Percentiles rank a stretch among this genome's conserved stretches.
phyloP scores from a whole-genome alignment of 1,140 invertebrate species.

The Macrobrachium rosenbergii region DNA sequence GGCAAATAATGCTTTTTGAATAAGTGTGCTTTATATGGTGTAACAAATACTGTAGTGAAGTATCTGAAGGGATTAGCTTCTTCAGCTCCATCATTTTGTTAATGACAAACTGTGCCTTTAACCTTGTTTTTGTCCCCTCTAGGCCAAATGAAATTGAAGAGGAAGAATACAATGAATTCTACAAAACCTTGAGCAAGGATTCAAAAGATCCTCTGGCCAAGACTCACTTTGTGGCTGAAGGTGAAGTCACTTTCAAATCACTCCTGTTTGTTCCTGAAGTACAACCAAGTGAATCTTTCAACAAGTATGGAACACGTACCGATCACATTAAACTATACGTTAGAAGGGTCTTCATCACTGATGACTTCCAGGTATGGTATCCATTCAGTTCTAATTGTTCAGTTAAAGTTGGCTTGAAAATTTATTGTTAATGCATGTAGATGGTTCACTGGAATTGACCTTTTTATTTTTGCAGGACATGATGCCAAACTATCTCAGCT shows the following conservation, averaged over 20 bases:
- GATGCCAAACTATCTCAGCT: constrained; percentile 98
- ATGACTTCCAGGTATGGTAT: constrained; percentile 86
- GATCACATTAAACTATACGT: constrained; percentile 98
- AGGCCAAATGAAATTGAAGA: constrained; percentile 86
- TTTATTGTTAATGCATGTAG: neutral
- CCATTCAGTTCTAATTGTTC: neutral
- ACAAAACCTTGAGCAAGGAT: constrained; percentile 94
- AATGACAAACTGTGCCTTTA: neutral
- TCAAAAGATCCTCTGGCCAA: constrained; percentile 86
- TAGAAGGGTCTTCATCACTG: constrained; percentile 97
- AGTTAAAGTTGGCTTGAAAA: neutral
- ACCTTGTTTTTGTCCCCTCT: constrained; percentile 45
- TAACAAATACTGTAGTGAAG: too few species aligned
- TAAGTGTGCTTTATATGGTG: too few species aligned
- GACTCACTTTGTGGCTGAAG: constrained; percentile 98
- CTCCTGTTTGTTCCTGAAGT: constrained; percentile 92
- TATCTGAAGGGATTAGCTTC: too few species aligned
- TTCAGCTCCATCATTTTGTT: too few species aligned
- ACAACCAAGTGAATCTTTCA: constrained; percentile 93
- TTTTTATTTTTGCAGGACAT: constrained; percentile 78
- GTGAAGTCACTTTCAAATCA: constrained; percentile 98
- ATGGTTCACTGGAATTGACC: neutral
- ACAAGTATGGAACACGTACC: constrained; percentile 92
- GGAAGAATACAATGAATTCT: constrained; percentile 94
- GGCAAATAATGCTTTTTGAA: too few species aligned